A percentile compares a stretch with the other conserved stretches of the same genome.
Evolutionary conservation across 2,113 vertebrate species (phyloP).

Genomic region (Leptobrachium ailaonicum): DNA sequence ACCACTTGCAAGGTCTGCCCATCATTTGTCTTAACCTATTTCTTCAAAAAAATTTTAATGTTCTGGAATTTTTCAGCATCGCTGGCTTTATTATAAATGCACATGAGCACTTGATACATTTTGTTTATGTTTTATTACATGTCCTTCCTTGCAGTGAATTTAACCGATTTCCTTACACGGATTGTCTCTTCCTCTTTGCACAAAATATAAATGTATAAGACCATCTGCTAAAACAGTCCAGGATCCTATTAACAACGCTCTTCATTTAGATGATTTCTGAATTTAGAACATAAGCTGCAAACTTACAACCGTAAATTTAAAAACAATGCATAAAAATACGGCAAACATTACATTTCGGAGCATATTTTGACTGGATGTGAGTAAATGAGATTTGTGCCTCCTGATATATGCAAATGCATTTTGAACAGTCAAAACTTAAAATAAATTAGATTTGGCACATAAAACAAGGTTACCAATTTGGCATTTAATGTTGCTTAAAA

Average conservation of each 20-base stretch:
- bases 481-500: conserved; percentile 49
- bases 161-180: too few species aligned
- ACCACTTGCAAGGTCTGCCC: too few species aligned
- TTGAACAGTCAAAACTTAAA: conserved; percentile 46
- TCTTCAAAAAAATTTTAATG: too few species aligned
- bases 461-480: conserved; percentile 49
- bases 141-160: too few species aligned
- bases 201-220: not conserved
- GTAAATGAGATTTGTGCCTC: conserved; percentile 36
- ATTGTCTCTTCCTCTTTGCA: not conserved
- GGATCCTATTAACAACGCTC: not conserved
- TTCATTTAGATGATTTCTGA: not conserved
- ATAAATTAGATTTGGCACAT: conserved; percentile 44
- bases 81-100: too few species aligned
- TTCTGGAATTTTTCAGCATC: too few species aligned
- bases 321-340: conserved; percentile 13
- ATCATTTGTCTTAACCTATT: too few species aligned
- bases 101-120: too few species aligned
- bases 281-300: not conserved
- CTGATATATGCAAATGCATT: conserved; percentile 41
- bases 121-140: too few species aligned
- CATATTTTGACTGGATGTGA: conserved; percentile 27
- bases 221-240: conserved; percentile 5
- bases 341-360: conserved; percentile 1
- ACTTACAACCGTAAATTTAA: conserved; percentile 1